Base-by-base conservation (phyloP, 1,140 invertebrate genomes). In the Halictus rubicundus region DNA sequence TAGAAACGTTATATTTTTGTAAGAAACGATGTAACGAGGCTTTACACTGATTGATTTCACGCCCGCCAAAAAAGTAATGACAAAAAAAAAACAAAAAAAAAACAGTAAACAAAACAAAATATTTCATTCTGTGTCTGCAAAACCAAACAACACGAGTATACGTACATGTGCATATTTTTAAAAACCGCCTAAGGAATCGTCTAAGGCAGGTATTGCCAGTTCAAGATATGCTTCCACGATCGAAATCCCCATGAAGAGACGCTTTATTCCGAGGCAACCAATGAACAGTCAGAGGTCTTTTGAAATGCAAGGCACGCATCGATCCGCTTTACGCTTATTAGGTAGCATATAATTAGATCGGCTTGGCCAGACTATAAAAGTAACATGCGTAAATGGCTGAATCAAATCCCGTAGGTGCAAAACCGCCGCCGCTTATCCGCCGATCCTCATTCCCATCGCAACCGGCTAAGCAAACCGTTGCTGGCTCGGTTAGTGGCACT, bases 361-460 rank as follows among this genome's bases (percentile, higher is more conserved):
- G n/a, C 25, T 63, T 23, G 46, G 23, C 16, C n/a, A 23, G 16
- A 3, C 9, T 16, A 19, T 32, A 21, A 49, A 5, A 16, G 61
- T 25, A 66, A 21, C 52, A 39, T 49, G 14, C 27, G 59, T 68
- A 79, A 73, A 73, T 25, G 52, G 27, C 1, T 63, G 27, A 76
- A 69, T 80, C 42, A 64, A 66, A 80, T n/a, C 54, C 78, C 83
- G 54, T 75, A 91, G 90, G 89, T 81, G 82, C 83, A 23, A 83
- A 82, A 81, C 85, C 89, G 61, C 76, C 89, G 21, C 83, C 90
- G 65, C 85, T 90, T 61, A 86, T 88, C 57, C 89, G 90, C 32
- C 88, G 91, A 57, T 92, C 89, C 6, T 92, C 91, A 6, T 91
- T 90, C 70, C 91, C 91, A 54, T 86, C 74, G n/a, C 87, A 89